These are phyloP conservation scores for Istiophorus platypterus DNA, from an alignment of 2,113 vertebrate genomes.

Conservation along the genomic window DNA sequence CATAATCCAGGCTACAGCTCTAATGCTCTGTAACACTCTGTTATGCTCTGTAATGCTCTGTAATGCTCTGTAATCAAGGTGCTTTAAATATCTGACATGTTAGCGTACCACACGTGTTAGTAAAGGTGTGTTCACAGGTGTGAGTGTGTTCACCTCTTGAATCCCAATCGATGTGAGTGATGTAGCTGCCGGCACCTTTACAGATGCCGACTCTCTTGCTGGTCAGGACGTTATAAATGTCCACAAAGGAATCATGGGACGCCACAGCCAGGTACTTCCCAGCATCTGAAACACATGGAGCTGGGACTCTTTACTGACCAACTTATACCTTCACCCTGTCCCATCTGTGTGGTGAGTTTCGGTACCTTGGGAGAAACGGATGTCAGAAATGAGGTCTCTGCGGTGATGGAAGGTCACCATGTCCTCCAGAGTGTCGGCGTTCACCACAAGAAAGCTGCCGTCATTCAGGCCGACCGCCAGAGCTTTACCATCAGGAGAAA, in stretches of 20 bases:
- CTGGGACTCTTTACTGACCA: not conserved
- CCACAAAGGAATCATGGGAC: slow-evolving; percentile 98
- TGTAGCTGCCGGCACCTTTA: slow-evolving; percentile 93
- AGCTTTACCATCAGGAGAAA: slow-evolving; percentile 97
- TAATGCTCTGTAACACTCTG: too few relatives aligned
- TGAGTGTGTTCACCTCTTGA: slow-evolving; percentile 85
- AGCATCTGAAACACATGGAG: slow-evolving; percentile 83
- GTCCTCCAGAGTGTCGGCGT: slow-evolving; percentile 97
- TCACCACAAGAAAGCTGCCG: slow-evolving; percentile 97
- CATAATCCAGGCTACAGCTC: too few relatives aligned
- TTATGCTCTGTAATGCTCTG: too few relatives aligned
- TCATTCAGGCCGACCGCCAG: slow-evolving; percentile 96
- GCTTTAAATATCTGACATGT: too few relatives aligned
- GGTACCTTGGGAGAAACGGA: slow-evolving; percentile 95
- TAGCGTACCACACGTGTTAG: too few relatives aligned
- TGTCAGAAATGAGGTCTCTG: slow-evolving; percentile 96
- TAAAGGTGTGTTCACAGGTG: not conserved
- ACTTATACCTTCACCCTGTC: not conserved
- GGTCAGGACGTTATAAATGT: slow-evolving; percentile 97
- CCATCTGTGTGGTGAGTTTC: slow-evolving; percentile 4
- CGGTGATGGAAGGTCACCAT: slow-evolving; percentile 99
- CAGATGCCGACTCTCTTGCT: slow-evolving; percentile 98
- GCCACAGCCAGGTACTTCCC: slow-evolving; percentile 98
- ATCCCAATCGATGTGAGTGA: slow-evolving; percentile 99
- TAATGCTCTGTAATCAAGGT: too few relatives aligned